A percentile compares a stretch with the other conserved stretches of the same genome.
phyloP scores from a whole-genome alignment of 2,113 vertebrate species.

The Egretta garzetta region DNA sequence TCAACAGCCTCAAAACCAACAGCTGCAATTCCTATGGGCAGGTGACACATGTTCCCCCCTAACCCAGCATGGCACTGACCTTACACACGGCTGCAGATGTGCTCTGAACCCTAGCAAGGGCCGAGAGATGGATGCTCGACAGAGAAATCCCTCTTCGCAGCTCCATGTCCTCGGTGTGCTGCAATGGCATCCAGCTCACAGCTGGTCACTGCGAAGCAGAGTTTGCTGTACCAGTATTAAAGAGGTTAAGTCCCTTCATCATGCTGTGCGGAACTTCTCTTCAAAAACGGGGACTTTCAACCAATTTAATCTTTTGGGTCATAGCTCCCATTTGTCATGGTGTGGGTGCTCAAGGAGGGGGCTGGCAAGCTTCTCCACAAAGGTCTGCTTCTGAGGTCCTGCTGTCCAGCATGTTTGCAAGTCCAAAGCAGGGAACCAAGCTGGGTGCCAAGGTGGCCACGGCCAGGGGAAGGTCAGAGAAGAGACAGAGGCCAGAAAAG shows the following conservation, averaged over 20 bases:
- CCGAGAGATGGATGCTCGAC: not conserved
- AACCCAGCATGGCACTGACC: not conserved
- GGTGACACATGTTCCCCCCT: not conserved
- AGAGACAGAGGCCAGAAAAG: not conserved
- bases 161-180: not conserved
- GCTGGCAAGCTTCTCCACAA: not conserved
- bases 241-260: not conserved
- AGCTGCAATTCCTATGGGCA: not conserved
- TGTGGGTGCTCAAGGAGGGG: not conserved
- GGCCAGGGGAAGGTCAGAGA: not conserved
- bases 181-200: not conserved
- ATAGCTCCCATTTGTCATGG: not conserved
- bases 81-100: fast-evolving
- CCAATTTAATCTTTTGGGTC: not conserved
- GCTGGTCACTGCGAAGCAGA: not conserved
- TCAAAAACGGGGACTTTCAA: not conserved
- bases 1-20: not conserved
- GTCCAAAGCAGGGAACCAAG: not conserved
- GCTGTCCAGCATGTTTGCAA: not conserved
- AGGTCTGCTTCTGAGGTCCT: not conserved
- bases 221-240: not conserved
- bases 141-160: fast-evolving
- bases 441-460: not conserved
- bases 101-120: not conserved
- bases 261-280: not conserved